Conservation (phyloP, 2,113 vertebrate genomes). For the Jaculus jaculus region DNA sequence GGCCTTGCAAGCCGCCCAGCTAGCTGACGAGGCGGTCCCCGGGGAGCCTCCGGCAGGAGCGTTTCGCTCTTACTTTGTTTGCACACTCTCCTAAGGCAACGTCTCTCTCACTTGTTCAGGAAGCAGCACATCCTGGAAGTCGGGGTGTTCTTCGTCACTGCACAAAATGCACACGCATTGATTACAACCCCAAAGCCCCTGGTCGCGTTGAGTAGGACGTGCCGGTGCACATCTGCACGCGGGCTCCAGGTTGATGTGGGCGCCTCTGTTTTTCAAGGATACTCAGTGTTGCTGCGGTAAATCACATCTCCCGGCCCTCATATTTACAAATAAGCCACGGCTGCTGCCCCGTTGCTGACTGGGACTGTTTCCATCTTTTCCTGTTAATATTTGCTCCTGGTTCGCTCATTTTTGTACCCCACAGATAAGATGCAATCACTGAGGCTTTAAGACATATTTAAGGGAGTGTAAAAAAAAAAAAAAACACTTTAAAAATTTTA, state of each 20-base stretch:
- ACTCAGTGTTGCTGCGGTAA: not conserved
- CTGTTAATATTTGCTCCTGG: conserved; percentile 28
- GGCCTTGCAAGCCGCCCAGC: not conserved
- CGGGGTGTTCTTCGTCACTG: not conserved
- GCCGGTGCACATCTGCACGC: not conserved
- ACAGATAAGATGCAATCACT: conserved; percentile 32
- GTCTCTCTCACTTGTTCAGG: conserved; percentile 16
- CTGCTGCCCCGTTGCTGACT: conserved; percentile 40
- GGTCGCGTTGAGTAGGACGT: not conserved
- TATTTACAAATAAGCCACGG: conserved; percentile 50
- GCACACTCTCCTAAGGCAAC: not conserved
- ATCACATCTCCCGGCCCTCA: conserved; percentile 13
- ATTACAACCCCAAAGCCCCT: not conserved
- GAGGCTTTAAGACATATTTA: conserved; percentile 16
- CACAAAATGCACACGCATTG: not conserved
- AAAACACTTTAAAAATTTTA: not conserved
- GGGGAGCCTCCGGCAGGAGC: conserved; percentile 7
- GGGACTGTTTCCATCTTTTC: conserved; percentile 48
- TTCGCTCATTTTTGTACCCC: conserved; percentile 22
- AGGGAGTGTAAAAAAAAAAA: not conserved
- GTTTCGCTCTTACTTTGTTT: conserved; percentile 26
- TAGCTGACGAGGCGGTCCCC: not conserved
- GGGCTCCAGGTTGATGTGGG: not conserved
- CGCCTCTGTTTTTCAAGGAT: not conserved
- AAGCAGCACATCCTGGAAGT: conserved; percentile 60